A percentile compares a stretch with the other conserved stretches of the same genome.
These are phyloP conservation scores for Poeciliopsis presidionis DNA, from an alignment of 2,797 vertebrate genomes.

Conservation along the genomic window DNA sequence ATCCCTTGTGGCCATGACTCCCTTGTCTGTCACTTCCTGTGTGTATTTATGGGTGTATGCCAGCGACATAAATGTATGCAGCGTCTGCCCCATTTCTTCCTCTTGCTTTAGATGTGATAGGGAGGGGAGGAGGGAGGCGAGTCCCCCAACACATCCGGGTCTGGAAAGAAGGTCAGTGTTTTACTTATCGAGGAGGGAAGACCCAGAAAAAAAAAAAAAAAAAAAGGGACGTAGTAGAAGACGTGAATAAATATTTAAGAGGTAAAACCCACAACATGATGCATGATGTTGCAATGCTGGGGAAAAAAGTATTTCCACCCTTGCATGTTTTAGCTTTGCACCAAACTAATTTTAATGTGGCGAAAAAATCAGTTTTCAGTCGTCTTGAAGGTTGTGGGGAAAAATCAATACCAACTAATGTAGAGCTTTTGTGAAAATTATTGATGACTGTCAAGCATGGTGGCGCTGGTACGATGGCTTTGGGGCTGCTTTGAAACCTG, in stretches of 20 bases:
- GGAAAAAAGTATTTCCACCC: not conserved
- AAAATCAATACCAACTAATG: not conserved
- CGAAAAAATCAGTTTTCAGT: not conserved
- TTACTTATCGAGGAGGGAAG: conserved; percentile 49
- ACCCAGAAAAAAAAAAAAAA: conserved; percentile 29
- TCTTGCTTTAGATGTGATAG: conserved; percentile 61
- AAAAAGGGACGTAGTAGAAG: not conserved
- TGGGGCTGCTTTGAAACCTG: not conserved
- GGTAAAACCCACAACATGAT: not conserved
- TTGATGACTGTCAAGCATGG: not conserved
- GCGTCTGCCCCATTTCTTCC: conserved; percentile 78
- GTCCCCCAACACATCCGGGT: conserved; percentile 60
- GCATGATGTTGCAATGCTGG: not conserved
- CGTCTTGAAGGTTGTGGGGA: not conserved
- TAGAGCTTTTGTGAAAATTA: not conserved
- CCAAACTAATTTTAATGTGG: not conserved
- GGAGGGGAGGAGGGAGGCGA: not conserved
- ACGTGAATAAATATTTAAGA: not conserved
- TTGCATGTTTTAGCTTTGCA: not conserved
- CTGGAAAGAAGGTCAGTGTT: conserved; percentile 77
- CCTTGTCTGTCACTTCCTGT: conserved; percentile 70
- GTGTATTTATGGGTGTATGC: conserved; percentile 61
- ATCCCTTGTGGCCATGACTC: conserved; percentile 56
- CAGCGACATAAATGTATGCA: conserved; percentile 72
- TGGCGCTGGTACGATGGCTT: not conserved